These are phyloP conservation scores for Syndactyla subalaris DNA, from an alignment of 2,797 vertebrate genomes.

Conservation along the genomic window DNA sequence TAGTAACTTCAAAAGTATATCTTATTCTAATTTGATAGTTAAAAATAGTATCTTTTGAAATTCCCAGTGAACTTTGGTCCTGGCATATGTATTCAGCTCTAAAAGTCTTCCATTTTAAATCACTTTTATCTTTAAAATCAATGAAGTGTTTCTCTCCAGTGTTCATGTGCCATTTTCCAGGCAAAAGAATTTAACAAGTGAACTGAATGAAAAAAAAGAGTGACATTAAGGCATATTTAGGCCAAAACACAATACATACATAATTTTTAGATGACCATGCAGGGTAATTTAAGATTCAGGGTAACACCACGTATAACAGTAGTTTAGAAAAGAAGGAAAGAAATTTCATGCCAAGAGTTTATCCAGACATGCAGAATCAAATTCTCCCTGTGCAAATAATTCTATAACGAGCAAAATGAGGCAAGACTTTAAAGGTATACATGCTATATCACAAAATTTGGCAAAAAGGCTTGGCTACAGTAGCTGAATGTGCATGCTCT, in stretches of 20 bases:
- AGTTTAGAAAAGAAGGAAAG: constrained; percentile 32
- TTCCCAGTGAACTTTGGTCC: not conserved
- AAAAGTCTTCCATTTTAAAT: not conserved
- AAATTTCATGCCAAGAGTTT: constrained; percentile 32
- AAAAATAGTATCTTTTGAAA: not conserved
- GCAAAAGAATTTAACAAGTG: not conserved
- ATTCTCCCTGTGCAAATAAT: constrained; percentile 14
- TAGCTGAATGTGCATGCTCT: not conserved
- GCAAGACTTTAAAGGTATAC: not conserved
- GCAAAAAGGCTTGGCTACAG: not conserved
- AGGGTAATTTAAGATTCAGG: constrained; percentile 26
- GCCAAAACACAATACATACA: not conserved
- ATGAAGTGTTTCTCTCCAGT: not conserved
- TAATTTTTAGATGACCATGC: not conserved
- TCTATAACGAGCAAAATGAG: constrained; percentile 17
- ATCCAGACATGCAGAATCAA: constrained; percentile 36
- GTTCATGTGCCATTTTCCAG: not conserved
- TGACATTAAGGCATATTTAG: not conserved
- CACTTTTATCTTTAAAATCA: not conserved
- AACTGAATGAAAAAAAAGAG: not conserved
- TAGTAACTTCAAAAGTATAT: not conserved
- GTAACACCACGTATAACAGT: constrained; percentile 4
- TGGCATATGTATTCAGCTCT: not conserved
- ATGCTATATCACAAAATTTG: not conserved
- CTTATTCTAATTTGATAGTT: not conserved